phyloP scores from a whole-genome alignment of 2,888 invertebrate species.

The Cephus nigrinus region DNA sequence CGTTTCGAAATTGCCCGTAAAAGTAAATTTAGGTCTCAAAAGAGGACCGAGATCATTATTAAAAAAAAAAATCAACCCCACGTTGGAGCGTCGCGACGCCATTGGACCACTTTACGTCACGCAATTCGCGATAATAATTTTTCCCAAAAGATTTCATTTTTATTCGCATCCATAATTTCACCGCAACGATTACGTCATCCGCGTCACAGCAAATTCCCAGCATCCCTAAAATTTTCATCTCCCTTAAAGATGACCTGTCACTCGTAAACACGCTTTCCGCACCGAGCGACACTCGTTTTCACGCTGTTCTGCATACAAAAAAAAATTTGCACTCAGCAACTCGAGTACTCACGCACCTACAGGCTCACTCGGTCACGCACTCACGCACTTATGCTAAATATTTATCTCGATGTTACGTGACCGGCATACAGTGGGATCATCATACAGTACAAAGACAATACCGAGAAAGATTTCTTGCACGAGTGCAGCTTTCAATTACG shows the following conservation, averaged over 20 bases:
- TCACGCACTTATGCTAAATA: slow-evolving; percentile 4
- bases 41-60: no score
- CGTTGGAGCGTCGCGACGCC: background rate
- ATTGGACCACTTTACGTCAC: background rate
- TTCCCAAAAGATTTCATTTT: background rate
- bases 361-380: slow-evolving; percentile 11
- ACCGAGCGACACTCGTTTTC: no score
- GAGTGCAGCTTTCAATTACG: background rate
- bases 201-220: no score
- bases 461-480: background rate
- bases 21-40: background rate
- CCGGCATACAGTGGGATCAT: background rate
- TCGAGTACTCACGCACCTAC: slow-evolving; percentile 3
- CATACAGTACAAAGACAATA: background rate
- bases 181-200: background rate
- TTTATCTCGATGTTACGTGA: background rate
- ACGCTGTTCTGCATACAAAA: no score
- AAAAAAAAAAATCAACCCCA: background rate
- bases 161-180: background rate
- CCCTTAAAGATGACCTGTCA: no score
- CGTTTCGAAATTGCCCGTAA: background rate
- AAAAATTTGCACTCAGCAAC: background rate
- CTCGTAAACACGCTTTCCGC: no score
- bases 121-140: background rate
- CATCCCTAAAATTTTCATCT: no score